phyloP scores from a whole-genome alignment of 2,797 vertebrate species.

The Pangasius mekongensis region DNA sequence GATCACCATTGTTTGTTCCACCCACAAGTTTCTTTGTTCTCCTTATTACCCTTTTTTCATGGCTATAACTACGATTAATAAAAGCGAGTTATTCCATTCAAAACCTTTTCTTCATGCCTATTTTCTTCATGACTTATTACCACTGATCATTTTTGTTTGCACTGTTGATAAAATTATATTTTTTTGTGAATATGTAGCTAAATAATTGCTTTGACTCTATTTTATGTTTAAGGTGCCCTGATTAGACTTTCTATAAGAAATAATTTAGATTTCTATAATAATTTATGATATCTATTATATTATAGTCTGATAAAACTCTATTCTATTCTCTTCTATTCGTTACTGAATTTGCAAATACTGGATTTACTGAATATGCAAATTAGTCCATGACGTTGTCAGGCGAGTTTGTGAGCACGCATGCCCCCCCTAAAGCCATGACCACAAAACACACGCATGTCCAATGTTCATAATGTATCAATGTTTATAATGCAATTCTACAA shows the following conservation, averaged over 20 bases:
- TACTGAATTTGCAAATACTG: too few species aligned
- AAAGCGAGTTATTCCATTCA: neutral
- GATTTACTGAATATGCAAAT: neutral
- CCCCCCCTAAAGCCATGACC: neutral
- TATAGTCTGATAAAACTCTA: neutral
- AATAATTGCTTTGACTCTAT: neutral
- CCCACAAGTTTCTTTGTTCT: neutral
- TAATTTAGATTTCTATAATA: neutral
- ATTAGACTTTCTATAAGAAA: neutral
- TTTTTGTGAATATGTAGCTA: neutral
- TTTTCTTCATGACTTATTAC: neutral
- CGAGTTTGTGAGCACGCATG: neutral
- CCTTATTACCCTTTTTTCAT: neutral
- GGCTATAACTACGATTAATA: neutral
- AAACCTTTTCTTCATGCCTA: neutral
- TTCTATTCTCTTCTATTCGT: neutral
- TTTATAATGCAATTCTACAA: conserved; percentile 2
- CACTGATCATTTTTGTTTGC: neutral
- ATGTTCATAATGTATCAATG: neutral
- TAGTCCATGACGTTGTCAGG: neutral
- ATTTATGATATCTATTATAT: neutral
- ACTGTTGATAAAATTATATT: too few species aligned
- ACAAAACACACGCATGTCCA: neutral
- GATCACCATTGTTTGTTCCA: neutral
- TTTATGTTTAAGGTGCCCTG: neutral